These are phyloP conservation scores for Gandaritis pyraliata DNA, from an alignment of 2,888 invertebrate genomes.

Conservation along the genomic window DNA sequence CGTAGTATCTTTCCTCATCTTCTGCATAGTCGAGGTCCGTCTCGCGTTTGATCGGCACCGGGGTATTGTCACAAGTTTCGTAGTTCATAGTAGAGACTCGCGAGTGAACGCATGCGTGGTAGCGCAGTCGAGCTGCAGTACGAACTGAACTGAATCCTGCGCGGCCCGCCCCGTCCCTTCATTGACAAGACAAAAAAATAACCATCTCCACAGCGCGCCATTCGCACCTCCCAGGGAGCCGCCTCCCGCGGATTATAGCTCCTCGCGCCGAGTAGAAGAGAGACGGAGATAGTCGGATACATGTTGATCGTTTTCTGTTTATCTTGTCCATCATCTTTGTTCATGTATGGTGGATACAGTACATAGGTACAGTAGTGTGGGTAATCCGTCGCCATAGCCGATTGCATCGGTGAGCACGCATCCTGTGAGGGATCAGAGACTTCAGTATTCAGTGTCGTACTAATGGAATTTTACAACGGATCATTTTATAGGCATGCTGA, in stretches of 20 bases:
- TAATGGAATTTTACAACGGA: slow-evolving; percentile 48
- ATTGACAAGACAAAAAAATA: slow-evolving; percentile 82
- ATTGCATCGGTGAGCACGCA: slow-evolving; percentile 71
- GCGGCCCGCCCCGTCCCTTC: slow-evolving; percentile 78
- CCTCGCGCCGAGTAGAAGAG: slow-evolving; percentile 54
- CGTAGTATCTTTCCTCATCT: slow-evolving; percentile 73
- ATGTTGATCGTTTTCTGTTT: slow-evolving; percentile 69
- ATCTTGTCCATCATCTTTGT: slow-evolving; percentile 78
- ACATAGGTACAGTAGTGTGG: slow-evolving; percentile 57
- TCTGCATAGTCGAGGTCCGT: slow-evolving; percentile 68
- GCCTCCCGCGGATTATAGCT: slow-evolving; percentile 60
- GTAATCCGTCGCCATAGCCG: slow-evolving; percentile 67
- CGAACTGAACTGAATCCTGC: slow-evolving; percentile 67
- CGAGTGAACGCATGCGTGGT: slow-evolving; percentile 57
- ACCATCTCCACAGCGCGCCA: slow-evolving; percentile 69
- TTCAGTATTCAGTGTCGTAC: slow-evolving; percentile 49
- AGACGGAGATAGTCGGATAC: slow-evolving; percentile 56
- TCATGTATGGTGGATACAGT: slow-evolving; percentile 56
- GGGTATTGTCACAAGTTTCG: slow-evolving; percentile 65
- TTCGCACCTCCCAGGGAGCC: slow-evolving; percentile 66
- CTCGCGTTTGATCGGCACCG: slow-evolving; percentile 75
- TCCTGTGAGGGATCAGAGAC: slow-evolving; percentile 62
- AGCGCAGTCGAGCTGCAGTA: slow-evolving; percentile 64
- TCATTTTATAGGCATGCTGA: slow-evolving; percentile 35
- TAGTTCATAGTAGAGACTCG: slow-evolving; percentile 65